Evolutionary conservation across 2,888 invertebrate genomes (phyloP), one percentile per base, ranked within the genome.

Genomic region (Conistra vaccinii): DNA sequence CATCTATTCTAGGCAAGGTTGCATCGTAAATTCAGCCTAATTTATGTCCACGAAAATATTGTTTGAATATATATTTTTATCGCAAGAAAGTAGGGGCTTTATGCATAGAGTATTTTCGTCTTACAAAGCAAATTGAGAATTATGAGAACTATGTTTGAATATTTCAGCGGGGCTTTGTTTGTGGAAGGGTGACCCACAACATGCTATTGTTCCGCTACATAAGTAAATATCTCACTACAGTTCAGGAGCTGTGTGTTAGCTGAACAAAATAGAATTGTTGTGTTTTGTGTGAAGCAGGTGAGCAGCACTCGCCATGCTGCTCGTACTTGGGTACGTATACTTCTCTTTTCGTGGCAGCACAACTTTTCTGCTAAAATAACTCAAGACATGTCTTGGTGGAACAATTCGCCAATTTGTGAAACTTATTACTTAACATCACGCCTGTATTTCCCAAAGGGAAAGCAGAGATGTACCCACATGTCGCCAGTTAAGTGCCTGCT

Each of bases 111-210:
- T 69, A 62, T 70, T 68, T 61, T 73, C 67, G 61, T 61, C 48
- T 60, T 67, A 67, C 65, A 84, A 69, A 84, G 45, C 53, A 73
- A 85, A 76, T 87, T 76, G 78, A 65, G 63, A 70, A 73, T 75
- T 84, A 87, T 71, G 87, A 74, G 63, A 81, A 86, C 76, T 84
- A 81, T 71, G 61, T 68, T 45, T 69, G 80, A 81, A 81, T 81
- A 80, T 81, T 84, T 69, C 7, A 83, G 61, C 58, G 58, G 58
- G 42, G 42, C 58, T 60, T 62, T 81, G 69, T 73, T 73, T 65
- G 69, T 62, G 45, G 5, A 57, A 29, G 65, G 66, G 69, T 73
- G 66, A 72, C 73, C 67, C 72, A 20, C 58, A 17, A 69, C 35
- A 42, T 35, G 48, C 35, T 65, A 65, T 79, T 69, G 79, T 83